phyloP scores from a whole-genome alignment of 2,113 vertebrate species.

The Ibidorhyncha struthersii region DNA sequence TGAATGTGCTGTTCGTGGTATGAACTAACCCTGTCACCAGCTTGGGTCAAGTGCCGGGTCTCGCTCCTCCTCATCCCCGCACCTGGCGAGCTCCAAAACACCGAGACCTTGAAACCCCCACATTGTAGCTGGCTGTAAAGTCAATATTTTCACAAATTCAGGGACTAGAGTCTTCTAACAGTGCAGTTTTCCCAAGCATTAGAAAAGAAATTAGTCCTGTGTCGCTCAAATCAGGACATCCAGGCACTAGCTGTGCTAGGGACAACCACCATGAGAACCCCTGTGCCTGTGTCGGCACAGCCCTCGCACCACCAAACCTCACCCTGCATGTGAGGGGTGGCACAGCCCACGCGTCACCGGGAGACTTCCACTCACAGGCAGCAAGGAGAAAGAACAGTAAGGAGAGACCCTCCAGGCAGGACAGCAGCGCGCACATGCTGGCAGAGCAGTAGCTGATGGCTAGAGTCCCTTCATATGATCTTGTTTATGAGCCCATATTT shows the following conservation, averaged over 20 bases:
- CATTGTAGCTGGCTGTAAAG: too few relatives aligned
- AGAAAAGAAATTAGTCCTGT: too few relatives aligned
- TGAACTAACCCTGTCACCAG: too few relatives aligned
- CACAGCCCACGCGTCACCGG: not conserved
- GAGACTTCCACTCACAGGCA: rapidly evolving
- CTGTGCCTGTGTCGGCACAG: rapidly evolving
- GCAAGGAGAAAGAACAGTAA: rapidly evolving
- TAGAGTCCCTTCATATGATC: rapidly evolving
- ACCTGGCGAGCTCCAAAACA: too few relatives aligned
- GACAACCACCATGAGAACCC: rapidly evolving
- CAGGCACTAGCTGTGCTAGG: rapidly evolving
- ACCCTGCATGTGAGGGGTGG: rapidly evolving
- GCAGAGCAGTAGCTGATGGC: not conserved
- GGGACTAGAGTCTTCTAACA: too few relatives aligned
- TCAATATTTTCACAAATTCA: too few relatives aligned
- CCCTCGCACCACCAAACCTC: not conserved
- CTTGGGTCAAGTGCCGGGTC: too few relatives aligned
- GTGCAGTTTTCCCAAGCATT: too few relatives aligned
- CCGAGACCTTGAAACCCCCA: too few relatives aligned
- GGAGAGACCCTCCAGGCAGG: rapidly evolving
- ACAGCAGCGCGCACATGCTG: rapidly evolving
- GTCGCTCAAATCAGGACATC: too few relatives aligned
- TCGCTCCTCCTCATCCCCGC: too few relatives aligned
- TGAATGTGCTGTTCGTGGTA: too few relatives aligned
- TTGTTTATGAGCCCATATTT: not conserved